phyloP scores from a whole-genome alignment of 2,797 vertebrate genomes.

The Coregonus sp. region DNA sequence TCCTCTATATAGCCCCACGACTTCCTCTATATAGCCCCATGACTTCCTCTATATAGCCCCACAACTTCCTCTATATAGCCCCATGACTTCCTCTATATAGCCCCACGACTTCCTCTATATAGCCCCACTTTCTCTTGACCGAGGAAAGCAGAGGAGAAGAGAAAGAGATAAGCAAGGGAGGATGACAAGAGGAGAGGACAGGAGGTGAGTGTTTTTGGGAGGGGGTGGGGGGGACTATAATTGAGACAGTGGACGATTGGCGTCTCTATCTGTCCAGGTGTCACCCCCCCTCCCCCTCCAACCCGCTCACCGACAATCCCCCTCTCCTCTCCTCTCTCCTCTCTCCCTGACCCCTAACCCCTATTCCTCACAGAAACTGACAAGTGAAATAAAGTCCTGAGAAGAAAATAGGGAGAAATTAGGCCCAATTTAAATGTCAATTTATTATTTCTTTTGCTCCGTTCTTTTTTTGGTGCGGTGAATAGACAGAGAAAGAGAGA shows the following conservation, averaged over 20 bases:
- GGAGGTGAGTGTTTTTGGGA: conserved; percentile 12
- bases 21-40: too few species aligned
- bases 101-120: not conserved
- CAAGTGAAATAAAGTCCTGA: conserved; percentile 64
- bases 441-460: conserved; percentile 55
- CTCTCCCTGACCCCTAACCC: conserved; percentile 63
- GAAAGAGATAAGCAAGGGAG: conserved; percentile 63
- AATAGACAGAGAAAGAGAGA: not conserved
- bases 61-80: too few species aligned
- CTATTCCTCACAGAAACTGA: conserved; percentile 49
- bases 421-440: conserved; percentile 69
- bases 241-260: not conserved
- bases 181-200: conserved; percentile 60
- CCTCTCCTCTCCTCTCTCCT: conserved; percentile 53
- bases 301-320: conserved; percentile 24
- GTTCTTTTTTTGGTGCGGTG: conserved; percentile 47
- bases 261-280: conserved; percentile 30
- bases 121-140: too few species aligned
- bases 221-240: conserved; percentile 24
- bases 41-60: too few species aligned
- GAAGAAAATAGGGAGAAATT: conserved; percentile 69
- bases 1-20: too few species aligned
- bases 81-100: not conserved
- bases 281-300: conserved; percentile 15
- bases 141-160: not conserved